Percentiles rank a stretch among this genome's conserved stretches.
These are phyloP conservation scores for Myoxocephalus aenaeus DNA, from an alignment of 2,797 vertebrate species.

Conservation along the genomic window DNA sequence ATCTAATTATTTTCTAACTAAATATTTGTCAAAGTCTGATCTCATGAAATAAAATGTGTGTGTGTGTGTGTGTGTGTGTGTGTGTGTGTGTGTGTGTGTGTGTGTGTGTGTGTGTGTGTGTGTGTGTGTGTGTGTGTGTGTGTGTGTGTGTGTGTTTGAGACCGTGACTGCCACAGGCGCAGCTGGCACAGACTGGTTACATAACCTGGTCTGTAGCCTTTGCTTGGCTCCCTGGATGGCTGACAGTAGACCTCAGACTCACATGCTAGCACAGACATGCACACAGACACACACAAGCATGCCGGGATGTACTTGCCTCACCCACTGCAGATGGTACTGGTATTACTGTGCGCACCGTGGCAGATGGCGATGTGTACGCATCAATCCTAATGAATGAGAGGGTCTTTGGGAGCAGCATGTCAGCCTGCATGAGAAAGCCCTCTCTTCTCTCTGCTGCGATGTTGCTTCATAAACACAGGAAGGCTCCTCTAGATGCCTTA, in stretches of 20 bases:
- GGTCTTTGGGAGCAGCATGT: constrained; percentile 26
- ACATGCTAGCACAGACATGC: constrained; percentile 37
- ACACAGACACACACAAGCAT: constrained; percentile 49
- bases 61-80: constrained; percentile 28
- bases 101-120: too few relatives aligned
- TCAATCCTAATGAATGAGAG: constrained; percentile 45
- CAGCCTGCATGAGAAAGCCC: constrained; percentile 8
- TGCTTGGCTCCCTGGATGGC: constrained; percentile 66
- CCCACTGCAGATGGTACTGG: constrained; percentile 62
- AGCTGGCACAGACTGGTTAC: constrained; percentile 82
- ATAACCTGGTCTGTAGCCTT: constrained; percentile 79
- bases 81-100: constrained; percentile 35
- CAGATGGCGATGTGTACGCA: constrained; percentile 29
- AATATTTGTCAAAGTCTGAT: constrained; percentile 4
- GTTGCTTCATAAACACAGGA: constrained; percentile 63
- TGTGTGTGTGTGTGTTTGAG: constrained; percentile 32
- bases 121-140: too few relatives aligned
- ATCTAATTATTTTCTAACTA: constrained; percentile 4
- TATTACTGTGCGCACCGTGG: constrained; percentile 23
- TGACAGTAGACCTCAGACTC: constrained; percentile 70
- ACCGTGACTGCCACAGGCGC: constrained; percentile 73
- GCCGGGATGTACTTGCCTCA: constrained; percentile 47
- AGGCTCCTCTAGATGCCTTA: constrained; percentile 54
- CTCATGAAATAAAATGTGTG: constrained; percentile 10
- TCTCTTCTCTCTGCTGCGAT: constrained; percentile 29